A percentile compares a stretch with the other conserved stretches of the same genome.
These are phyloP conservation scores for Peromyscus attwateri DNA, from an alignment of 2,797 vertebrate genomes.

Conservation along the genomic window DNA sequence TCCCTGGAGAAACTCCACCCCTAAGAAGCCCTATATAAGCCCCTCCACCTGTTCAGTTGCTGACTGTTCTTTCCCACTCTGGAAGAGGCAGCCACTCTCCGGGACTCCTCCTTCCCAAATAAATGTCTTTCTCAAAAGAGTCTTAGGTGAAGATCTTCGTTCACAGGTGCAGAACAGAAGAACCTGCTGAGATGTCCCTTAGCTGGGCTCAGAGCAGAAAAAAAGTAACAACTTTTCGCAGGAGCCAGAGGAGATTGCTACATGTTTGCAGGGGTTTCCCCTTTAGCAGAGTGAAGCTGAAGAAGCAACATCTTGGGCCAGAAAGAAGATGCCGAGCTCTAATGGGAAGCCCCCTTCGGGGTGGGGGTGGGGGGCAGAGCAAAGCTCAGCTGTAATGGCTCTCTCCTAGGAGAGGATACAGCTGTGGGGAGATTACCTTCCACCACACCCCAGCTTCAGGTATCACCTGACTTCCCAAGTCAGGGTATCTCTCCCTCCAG, in stretches of 20 bases:
- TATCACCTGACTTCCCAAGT: not conserved
- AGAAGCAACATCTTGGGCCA: constrained; percentile 25
- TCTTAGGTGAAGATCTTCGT: too few species aligned
- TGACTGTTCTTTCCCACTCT: too few species aligned
- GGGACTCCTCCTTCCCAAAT: too few species aligned
- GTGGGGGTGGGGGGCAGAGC: not conserved
- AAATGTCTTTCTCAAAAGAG: too few species aligned
- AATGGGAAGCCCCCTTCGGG: not conserved
- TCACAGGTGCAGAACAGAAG: too few species aligned
- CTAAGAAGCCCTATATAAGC: too few species aligned
- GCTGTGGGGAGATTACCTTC: not conserved
- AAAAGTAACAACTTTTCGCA: not conserved
- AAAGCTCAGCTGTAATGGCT: not conserved
- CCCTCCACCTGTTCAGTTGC: too few species aligned
- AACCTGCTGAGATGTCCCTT: too few species aligned
- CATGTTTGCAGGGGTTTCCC: not conserved
- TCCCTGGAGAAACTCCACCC: too few species aligned
- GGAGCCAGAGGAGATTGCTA: not conserved
- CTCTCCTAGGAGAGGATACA: not conserved
- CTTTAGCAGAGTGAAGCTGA: not conserved
- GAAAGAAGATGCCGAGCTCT: too few species aligned
- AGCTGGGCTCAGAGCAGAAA: too few species aligned
- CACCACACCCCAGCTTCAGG: not conserved
- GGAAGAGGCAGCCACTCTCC: too few species aligned
- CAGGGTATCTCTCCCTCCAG: not conserved